Percentiles rank a stretch among this genome's conserved stretches.
phyloP scores from a whole-genome alignment of 1,140 invertebrate species.

The Zaprionus camerounensis region DNA sequence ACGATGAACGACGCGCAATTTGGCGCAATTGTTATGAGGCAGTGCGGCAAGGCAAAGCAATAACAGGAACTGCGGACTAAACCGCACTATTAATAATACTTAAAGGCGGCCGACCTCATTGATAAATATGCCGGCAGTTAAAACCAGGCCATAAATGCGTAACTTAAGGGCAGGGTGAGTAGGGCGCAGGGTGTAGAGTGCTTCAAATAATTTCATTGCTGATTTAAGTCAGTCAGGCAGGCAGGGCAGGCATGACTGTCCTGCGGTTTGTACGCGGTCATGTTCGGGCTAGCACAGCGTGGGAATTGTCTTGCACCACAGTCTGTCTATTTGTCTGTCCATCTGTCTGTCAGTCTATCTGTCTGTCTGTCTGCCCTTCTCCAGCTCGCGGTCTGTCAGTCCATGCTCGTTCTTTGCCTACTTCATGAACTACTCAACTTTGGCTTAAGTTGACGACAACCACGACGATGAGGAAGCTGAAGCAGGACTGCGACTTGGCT shows the following conservation, averaged over 20 bases:
- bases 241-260: slow-evolving; percentile 11
- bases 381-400: neutral
- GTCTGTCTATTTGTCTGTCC: neutral
- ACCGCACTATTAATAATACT: slow-evolving; percentile 78
- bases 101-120: slow-evolving; percentile 47
- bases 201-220: slow-evolving; percentile 28
- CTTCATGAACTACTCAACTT: slow-evolving; percentile 73
- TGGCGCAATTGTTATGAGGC: slow-evolving; percentile 56
- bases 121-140: slow-evolving; percentile 63
- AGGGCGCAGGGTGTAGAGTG: slow-evolving; percentile 11
- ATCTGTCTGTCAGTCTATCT: neutral
- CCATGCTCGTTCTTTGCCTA: neutral
- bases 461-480: neutral
- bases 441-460: slow-evolving; percentile 38
- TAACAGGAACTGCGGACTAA: slow-evolving; percentile 18
- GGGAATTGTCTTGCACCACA: slow-evolving; percentile 52
- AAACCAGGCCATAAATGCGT: slow-evolving; percentile 63
- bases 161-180: slow-evolving; percentile 59
- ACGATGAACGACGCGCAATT: slow-evolving; percentile 52
- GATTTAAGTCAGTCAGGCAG: neutral
- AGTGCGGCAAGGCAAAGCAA: slow-evolving; percentile 1
- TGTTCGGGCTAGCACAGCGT: slow-evolving; percentile 12
- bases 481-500: slow-evolving; percentile 32
- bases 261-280: slow-evolving; percentile 42
- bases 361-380: neutral